These are phyloP conservation scores for Embiotoca jacksoni DNA, from an alignment of 2,113 vertebrate species.

Conservation along the genomic window DNA sequence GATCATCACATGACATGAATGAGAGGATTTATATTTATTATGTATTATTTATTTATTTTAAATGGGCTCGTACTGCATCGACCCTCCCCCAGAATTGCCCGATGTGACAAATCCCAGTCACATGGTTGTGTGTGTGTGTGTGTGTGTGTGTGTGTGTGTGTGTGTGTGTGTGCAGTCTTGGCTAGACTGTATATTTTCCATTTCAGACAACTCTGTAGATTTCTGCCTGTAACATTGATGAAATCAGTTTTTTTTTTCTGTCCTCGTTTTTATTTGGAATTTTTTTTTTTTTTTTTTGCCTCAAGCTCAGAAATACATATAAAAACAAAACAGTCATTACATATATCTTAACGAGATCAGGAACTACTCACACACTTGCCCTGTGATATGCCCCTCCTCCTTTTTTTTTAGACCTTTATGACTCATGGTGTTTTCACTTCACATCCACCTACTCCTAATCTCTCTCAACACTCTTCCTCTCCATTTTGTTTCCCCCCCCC, in stretches of 20 bases:
- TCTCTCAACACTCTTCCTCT: constrained; percentile 51
- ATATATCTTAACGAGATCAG: constrained; percentile 55
- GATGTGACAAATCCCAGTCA: constrained; percentile 68
- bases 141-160: too few species aligned
- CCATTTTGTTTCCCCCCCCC: constrained; percentile 48
- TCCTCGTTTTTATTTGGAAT: too few species aligned
- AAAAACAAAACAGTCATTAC: neutral
- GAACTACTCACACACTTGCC: constrained; percentile 28
- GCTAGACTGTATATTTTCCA: constrained; percentile 35
- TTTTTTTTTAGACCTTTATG: constrained; percentile 57
- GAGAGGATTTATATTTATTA: neutral
- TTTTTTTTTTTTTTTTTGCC: neutral
- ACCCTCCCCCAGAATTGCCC: constrained; percentile 45
- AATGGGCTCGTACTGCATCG: constrained; percentile 8
- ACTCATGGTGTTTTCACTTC: constrained; percentile 39
- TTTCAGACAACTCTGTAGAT: constrained; percentile 36
- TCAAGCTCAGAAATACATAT: neutral
- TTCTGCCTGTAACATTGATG: neutral
- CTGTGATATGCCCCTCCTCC: neutral
- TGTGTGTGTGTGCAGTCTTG: constrained; percentile 11
- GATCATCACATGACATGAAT: constrained; percentile 7
- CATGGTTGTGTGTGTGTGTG: constrained; percentile 19
- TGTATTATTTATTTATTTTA: neutral
- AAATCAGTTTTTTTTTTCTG: too few species aligned
- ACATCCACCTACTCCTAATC: constrained; percentile 56